Percentiles rank a stretch among this genome's conserved stretches.
Evolutionary conservation across 2,797 vertebrate genomes (phyloP).

Genomic region (Myotis findleyi): DNA sequence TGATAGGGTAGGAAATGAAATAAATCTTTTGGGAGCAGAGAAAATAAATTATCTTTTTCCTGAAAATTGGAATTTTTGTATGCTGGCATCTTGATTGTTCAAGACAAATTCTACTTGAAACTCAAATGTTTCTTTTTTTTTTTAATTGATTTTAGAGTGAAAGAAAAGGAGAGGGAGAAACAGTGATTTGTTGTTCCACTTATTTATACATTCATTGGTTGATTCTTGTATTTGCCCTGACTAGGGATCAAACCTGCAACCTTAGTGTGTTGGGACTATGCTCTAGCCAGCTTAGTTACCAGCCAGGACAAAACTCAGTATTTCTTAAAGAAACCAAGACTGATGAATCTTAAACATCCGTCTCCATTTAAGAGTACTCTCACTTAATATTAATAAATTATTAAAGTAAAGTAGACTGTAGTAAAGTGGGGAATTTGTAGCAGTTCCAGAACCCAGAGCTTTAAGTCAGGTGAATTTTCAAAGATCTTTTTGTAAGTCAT

Average conservation of each 20-base stretch:
- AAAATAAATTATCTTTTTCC: neutral
- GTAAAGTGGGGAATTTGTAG: neutral
- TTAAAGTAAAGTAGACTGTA: neutral
- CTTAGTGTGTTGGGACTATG: neutral
- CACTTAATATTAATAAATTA: neutral
- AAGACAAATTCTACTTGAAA: neutral
- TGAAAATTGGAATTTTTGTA: conserved; percentile 29
- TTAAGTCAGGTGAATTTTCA: conserved; percentile 27
- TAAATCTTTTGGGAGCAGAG: neutral
- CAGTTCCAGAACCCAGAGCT: neutral
- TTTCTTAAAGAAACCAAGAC: neutral
- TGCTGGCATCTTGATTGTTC: conserved; percentile 41
- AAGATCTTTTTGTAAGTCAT: conserved; percentile 17
- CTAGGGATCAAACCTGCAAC: neutral
- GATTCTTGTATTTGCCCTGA: neutral
- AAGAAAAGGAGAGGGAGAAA: neutral
- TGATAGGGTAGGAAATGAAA: neutral
- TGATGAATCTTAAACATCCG: neutral
- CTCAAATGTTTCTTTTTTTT: neutral
- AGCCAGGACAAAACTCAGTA: neutral
- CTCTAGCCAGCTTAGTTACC: neutral
- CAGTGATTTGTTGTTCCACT: neutral
- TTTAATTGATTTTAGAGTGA: neutral
- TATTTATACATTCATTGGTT: neutral
- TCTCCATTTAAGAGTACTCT: conserved; percentile 32